Base-by-base conservation (phyloP, 2,113 vertebrate genomes). In the Eretmodus cyanostictus region DNA sequence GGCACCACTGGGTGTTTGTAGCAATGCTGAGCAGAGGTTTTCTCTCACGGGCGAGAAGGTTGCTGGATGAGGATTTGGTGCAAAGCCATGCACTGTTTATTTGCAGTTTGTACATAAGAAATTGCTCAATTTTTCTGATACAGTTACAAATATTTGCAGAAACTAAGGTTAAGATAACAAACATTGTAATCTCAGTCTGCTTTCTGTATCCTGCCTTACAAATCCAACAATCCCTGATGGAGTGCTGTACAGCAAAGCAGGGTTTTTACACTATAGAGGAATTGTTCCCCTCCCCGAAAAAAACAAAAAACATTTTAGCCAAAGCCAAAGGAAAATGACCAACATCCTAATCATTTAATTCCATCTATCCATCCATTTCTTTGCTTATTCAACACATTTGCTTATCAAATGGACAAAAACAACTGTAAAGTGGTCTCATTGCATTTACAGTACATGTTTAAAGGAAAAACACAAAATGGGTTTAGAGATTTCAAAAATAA, bases 41-140 rank as follows among this genome's bases (percentile, higher is more conserved):
- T 17, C 29, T 29, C 17, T 63, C 31, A 19, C 3, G 0, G 16
- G 59, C 2, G 3, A 19, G 29, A 61, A 61, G 57, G 9, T 66
- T 38, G 31, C 61, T 66, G 61, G 31, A 66, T 36, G 17, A 66
- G 10, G 61, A 12, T 38, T n/a, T 66, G 31, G 61, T 36, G 17
- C 61, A 66, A 66, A 66, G 34, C 9, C 6, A 36, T 66, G 29
- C 16, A 34, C 16, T 36, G 59, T 36, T 66, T 40, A 14, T 68
- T 40, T 38, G 63, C 63, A 40, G 19, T 68, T 68, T 22, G 17
- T 68, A 40, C 19, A 68, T 68, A 38, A 40, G 63, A 40, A 40
- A 68, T 40, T 68, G 7, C 7, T 68, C 4, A 22, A 2, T 40
- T 40, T 68, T 40, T 68, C 19, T n/a, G 7, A 40, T 40, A 40